A percentile compares a stretch with the other conserved stretches of the same genome.
Conservation (phyloP, 1,140 invertebrate species). For the Achatina immaculata region DNA sequence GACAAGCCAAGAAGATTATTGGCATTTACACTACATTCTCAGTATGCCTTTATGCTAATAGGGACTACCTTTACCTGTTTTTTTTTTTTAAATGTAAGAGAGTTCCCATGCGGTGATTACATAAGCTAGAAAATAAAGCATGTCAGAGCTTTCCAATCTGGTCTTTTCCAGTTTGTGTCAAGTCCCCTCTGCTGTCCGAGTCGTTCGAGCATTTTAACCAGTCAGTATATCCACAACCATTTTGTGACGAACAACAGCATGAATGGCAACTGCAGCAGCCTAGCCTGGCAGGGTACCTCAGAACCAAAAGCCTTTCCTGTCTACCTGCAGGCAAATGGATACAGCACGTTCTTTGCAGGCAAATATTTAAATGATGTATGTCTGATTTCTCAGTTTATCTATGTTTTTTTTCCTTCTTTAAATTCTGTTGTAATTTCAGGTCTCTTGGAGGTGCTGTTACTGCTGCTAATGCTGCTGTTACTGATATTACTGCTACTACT, state of each 20-base stretch:
- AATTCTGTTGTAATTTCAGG: background rate
- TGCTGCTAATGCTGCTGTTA: background rate
- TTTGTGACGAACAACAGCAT: constrained; percentile 83
- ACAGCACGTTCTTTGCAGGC: constrained; percentile 66
- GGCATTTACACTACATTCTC: too few species aligned
- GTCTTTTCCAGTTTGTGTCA: constrained; percentile 67
- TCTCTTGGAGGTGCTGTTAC: background rate
- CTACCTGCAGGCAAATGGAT: constrained; percentile 75
- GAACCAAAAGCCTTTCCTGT: constrained; percentile 81
- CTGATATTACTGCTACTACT: background rate
- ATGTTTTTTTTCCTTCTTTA: background rate
- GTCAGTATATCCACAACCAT: constrained; percentile 88
- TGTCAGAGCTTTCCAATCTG: too few species aligned
- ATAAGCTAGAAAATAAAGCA: too few species aligned
- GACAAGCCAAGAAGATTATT: too few species aligned
- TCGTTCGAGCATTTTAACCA: constrained; percentile 86
- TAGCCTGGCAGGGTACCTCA: constrained; percentile 76
- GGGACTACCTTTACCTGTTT: too few species aligned
- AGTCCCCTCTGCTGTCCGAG: constrained; percentile 79
- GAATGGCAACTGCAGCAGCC: constrained; percentile 81
- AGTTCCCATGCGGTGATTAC: too few species aligned
- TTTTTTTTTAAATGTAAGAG: too few species aligned
- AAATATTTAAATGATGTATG: constrained; percentile 67
- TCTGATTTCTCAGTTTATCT: background rate
- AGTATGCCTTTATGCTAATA: too few species aligned